Evolutionary conservation across 2,797 vertebrate species (phyloP).

Genomic region (Eupleurogrammus muticus): DNA sequence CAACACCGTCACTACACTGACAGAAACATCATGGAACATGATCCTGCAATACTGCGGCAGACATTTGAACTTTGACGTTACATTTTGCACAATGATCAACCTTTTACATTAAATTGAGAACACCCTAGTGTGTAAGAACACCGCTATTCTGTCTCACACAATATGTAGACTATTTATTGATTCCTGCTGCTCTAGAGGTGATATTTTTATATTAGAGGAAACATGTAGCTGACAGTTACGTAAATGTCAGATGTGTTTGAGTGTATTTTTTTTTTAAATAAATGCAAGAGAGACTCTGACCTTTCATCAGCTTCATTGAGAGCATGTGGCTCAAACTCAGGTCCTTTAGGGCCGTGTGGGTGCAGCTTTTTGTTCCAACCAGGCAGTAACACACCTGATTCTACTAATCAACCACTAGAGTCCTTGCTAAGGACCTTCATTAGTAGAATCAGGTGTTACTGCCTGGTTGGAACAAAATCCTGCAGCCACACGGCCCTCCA

Average conservation of each 20-base stretch:
- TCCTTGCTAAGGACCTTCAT: too few relatives aligned
- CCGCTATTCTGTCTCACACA: background rate
- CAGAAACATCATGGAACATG: background rate
- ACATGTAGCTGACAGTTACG: background rate
- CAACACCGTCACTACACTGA: background rate
- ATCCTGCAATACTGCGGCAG: background rate
- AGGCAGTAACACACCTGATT: too few relatives aligned
- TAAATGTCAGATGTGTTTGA: background rate
- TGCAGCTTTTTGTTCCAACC: too few relatives aligned
- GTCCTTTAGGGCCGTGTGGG: too few relatives aligned
- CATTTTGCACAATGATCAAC: background rate
- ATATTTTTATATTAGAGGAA: background rate
- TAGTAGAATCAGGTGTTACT: too few relatives aligned
- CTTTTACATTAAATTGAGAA: background rate
- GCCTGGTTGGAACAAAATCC: too few relatives aligned
- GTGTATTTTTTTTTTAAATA: background rate
- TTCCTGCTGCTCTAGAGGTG: background rate
- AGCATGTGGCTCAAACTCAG: too few relatives aligned
- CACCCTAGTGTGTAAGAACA: background rate
- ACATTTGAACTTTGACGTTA: too few relatives aligned
- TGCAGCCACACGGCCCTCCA: too few relatives aligned
- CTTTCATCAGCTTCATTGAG: slow-evolving; percentile 2
- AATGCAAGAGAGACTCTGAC: background rate
- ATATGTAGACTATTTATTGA: background rate
- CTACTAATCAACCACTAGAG: too few relatives aligned